Conservation (phyloP, 2,113 vertebrate genomes). For the Hemiprocne comata region DNA sequence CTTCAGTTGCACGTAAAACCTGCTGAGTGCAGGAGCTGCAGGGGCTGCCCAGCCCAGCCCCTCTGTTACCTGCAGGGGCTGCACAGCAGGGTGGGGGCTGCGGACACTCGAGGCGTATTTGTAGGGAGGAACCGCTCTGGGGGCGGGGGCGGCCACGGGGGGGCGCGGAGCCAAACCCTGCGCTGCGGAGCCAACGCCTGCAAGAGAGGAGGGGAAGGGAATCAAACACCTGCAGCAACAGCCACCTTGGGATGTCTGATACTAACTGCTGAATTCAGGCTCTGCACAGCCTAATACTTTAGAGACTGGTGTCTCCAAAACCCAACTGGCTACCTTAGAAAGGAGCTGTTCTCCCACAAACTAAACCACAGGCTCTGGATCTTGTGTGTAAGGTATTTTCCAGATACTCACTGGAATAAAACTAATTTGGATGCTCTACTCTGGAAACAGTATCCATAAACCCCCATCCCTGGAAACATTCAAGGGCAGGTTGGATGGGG, state of each 20-base stretch:
- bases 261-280: neutral
- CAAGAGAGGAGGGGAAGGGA: neutral
- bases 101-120: constrained; percentile 92
- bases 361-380: neutral
- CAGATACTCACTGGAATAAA: neutral
- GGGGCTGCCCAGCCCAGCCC: neutral
- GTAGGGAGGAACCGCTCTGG: constrained; percentile 90
- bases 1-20: neutral
- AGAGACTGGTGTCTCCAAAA: neutral
- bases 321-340: neutral
- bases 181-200: constrained; percentile 77
- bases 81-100: constrained; percentile 89
- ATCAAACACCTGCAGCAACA: neutral
- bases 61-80: constrained; percentile 88
- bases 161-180: constrained; percentile 88
- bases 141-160: constrained; percentile 82
- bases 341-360: neutral
- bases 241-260: neutral
- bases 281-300: neutral
- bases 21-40: neutral
- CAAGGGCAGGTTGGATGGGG: no score
- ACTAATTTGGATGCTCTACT: neutral
- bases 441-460: neutral
- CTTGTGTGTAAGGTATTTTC: neutral
- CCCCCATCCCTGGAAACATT: no score